Evolutionary conservation across 1,140 invertebrate species (phyloP).

Genomic region (Ooceraea biroi): DNA sequence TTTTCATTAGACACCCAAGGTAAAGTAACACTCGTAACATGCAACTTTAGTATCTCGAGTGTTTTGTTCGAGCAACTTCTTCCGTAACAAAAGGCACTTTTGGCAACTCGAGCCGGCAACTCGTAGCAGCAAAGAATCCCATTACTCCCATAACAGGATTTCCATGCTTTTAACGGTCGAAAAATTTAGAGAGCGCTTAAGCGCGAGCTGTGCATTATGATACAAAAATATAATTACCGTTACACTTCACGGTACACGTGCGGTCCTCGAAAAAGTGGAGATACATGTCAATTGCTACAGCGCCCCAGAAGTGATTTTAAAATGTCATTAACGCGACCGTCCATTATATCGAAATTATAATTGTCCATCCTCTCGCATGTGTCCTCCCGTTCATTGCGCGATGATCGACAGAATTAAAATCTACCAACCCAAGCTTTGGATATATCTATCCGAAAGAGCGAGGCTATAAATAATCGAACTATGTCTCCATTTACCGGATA

Average conservation of each 20-base stretch:
- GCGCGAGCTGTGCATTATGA: conserved; percentile 42
- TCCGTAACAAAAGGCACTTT: conserved; percentile 1
- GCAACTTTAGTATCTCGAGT: neutral
- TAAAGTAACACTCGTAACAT: neutral
- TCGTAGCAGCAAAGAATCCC: conserved; percentile 2
- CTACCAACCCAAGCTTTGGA: conserved; percentile 22
- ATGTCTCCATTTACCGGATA: conserved; percentile 24
- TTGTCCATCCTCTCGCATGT: conserved; percentile 2
- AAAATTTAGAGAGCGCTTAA: conserved; percentile 49
- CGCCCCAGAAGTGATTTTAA: conserved; percentile 47
- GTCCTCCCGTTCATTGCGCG: neutral
- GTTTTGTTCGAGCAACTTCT: neutral
- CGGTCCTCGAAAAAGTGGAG: conserved; percentile 31
- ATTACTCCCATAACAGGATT: conserved; percentile 47
- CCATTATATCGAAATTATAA: conserved; percentile 56
- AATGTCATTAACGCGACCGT: conserved; percentile 50
- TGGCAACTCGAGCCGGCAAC: conserved; percentile 24
- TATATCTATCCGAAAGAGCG: conserved; percentile 33
- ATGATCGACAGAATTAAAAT: conserved; percentile 37
- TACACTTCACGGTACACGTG: neutral
- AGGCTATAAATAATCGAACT: neutral
- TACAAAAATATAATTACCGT: conserved; percentile 59
- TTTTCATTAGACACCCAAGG: neutral
- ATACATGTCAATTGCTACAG: conserved; percentile 52
- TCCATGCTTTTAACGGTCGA: conserved; percentile 47